phyloP scores from a whole-genome alignment of 2,888 invertebrate genomes.

The Lithodes maja region DNA sequence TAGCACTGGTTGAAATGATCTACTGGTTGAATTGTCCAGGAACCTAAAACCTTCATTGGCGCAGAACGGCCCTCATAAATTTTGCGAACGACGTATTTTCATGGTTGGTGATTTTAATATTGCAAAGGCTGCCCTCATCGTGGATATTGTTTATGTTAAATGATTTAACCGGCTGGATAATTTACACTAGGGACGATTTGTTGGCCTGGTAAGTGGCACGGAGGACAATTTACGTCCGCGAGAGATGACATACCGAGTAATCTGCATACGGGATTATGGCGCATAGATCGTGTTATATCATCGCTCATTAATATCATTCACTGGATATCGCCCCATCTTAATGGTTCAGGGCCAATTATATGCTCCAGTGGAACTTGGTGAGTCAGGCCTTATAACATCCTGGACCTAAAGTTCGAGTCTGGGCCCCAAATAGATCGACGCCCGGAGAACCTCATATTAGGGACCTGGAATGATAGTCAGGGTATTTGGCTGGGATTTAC shows the following conservation, averaged over 20 bases:
- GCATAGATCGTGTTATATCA: conserved; percentile 35
- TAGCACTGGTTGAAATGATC: no score
- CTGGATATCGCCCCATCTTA: conserved; percentile 46
- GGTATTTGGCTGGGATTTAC: no score
- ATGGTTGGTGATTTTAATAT: conserved; percentile 29
- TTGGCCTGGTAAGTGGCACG: conserved; percentile 35
- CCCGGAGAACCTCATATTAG: no score
- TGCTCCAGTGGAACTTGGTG: conserved; percentile 25
- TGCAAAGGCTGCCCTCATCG: conserved; percentile 7
- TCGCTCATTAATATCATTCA: conserved; percentile 48
- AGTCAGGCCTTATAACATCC: background rate
- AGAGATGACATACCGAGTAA: background rate
- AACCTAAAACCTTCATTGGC: background rate
- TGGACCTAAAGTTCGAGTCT: no score
- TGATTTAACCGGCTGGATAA: conserved; percentile 19
- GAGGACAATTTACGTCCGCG: conserved; percentile 11
- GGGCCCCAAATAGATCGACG: no score
- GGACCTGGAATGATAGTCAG: no score
- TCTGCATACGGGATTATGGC: conserved; percentile 22
- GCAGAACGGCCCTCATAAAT: conserved; percentile 5
- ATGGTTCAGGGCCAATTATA: conserved; percentile 44
- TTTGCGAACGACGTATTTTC: background rate
- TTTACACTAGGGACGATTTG: conserved; percentile 38
- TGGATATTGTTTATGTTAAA: conserved; percentile 43
- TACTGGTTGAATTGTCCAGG: no score